These are phyloP conservation scores for Plecotus auritus DNA, from an alignment of 2,113 vertebrate species.

Conservation along the genomic window DNA sequence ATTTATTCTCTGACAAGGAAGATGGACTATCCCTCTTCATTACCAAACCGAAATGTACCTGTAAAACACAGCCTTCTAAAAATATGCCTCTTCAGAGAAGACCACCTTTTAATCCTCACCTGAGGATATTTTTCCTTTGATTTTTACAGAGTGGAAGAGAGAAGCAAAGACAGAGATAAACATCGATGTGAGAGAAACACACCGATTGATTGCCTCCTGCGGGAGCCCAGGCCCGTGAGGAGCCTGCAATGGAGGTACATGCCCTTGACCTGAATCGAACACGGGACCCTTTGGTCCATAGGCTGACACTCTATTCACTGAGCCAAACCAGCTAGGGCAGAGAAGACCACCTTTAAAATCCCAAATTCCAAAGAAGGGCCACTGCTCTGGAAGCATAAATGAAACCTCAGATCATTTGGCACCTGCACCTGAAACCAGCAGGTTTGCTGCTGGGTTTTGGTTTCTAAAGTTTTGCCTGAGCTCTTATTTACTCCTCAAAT, in stretches of 20 bases:
- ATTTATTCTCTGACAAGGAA: background rate
- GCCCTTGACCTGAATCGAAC: no score
- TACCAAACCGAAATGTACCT: background rate
- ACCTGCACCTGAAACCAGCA: slow-evolving; percentile 42
- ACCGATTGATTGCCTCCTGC: no score
- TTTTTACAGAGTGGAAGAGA: no score
- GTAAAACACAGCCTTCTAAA: background rate
- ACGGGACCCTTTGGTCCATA: no score
- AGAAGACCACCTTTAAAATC: background rate
- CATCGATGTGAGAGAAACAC: no score
- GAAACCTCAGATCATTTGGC: slow-evolving; percentile 41
- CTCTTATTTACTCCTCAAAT: slow-evolving; percentile 14
- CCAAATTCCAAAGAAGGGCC: slow-evolving; percentile 23
- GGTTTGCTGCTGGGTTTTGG: slow-evolving; percentile 40
- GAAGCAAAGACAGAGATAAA: no score
- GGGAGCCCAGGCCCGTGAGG: no score
- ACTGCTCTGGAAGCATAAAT: background rate
- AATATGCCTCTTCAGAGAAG: background rate
- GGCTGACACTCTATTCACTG: no score
- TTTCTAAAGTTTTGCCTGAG: slow-evolving; percentile 47
- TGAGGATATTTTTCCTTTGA: no score
- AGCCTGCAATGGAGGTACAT: no score
- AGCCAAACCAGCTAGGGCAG: background rate
- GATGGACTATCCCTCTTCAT: background rate
- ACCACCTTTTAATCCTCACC: background rate